Conservation (phyloP, 2,113 vertebrate genomes). For the Lichenostomus cassidix region DNA sequence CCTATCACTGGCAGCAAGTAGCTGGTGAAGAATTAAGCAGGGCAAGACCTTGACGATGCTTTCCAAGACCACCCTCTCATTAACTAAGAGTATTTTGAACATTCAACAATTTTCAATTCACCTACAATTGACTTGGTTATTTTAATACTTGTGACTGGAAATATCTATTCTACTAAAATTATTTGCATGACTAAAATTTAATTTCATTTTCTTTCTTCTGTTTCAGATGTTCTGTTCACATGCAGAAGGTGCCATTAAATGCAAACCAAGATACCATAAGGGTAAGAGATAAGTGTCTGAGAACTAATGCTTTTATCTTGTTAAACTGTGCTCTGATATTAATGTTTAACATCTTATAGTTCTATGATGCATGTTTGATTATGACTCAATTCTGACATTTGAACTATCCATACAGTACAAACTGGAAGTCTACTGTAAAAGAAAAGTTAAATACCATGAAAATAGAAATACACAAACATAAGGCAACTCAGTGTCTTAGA, state of each 20-base stretch:
- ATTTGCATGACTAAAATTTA: neutral
- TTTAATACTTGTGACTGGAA: neutral
- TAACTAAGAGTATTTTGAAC: neutral
- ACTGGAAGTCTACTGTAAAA: neutral
- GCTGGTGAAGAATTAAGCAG: neutral
- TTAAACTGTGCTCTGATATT: neutral
- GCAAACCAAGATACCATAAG: neutral
- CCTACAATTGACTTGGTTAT: neutral
- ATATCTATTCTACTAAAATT: neutral
- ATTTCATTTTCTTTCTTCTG: neutral
- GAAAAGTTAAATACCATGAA: neutral
- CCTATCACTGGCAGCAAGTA: neutral
- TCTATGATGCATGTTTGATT: neutral
- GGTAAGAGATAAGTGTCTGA: neutral
- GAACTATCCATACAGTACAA: neutral
- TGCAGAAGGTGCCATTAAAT: neutral
- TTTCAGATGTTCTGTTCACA: neutral
- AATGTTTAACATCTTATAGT: constrained; percentile 1
- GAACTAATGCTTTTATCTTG: neutral
- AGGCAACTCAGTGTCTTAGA: neutral
- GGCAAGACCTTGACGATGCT: neutral
- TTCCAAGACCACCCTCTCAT: neutral
- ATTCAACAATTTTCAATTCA: neutral
- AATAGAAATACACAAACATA: neutral
- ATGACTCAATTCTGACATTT: constrained; percentile 7